These are phyloP conservation scores for Lagocephalus sceleratus DNA, from an alignment of 2,797 vertebrate genomes.

Conservation along the genomic window DNA sequence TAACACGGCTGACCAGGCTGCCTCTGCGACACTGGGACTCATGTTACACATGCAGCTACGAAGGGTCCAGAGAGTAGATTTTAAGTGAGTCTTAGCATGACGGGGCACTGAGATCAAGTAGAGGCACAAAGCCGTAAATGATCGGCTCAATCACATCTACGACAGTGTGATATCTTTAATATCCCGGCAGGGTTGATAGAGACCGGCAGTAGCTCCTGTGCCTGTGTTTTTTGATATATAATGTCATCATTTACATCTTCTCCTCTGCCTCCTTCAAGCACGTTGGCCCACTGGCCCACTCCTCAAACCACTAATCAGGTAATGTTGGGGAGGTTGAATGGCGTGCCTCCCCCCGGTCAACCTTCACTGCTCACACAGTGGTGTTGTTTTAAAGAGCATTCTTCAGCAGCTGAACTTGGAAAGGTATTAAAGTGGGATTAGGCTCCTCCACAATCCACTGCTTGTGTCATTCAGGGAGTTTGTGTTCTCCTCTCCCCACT, in stretches of 20 bases:
- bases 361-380: constrained; percentile 81
- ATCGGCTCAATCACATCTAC: constrained; percentile 38
- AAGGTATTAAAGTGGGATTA: constrained; percentile 98
- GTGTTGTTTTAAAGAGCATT: constrained; percentile 90
- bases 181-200: constrained; percentile 31
- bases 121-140: constrained; percentile 39
- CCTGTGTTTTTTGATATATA: constrained; percentile 49
- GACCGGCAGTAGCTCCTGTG: constrained; percentile 2
- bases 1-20: constrained; percentile 20
- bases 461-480: constrained; percentile 90
- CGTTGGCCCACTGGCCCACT: constrained; percentile 42
- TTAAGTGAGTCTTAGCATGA: constrained; percentile 20
- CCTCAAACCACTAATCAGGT: constrained; percentile 79
- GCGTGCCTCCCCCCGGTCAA: constrained; percentile 69
- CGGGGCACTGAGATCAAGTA: constrained; percentile 54
- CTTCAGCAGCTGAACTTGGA: constrained; percentile 92
- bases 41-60: constrained; percentile 47
- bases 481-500: constrained; percentile 73
- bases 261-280: constrained; percentile 38
- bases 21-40: constrained; percentile 57
- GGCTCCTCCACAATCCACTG: constrained; percentile 88
- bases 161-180: constrained; percentile 28
- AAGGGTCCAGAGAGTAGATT: constrained; percentile 45
- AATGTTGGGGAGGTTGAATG: constrained; percentile 79
- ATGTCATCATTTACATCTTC: constrained; percentile 61